These are phyloP conservation scores for Catagonus wagneri DNA, from an alignment of 2,113 vertebrate species.

Conservation along the genomic window DNA sequence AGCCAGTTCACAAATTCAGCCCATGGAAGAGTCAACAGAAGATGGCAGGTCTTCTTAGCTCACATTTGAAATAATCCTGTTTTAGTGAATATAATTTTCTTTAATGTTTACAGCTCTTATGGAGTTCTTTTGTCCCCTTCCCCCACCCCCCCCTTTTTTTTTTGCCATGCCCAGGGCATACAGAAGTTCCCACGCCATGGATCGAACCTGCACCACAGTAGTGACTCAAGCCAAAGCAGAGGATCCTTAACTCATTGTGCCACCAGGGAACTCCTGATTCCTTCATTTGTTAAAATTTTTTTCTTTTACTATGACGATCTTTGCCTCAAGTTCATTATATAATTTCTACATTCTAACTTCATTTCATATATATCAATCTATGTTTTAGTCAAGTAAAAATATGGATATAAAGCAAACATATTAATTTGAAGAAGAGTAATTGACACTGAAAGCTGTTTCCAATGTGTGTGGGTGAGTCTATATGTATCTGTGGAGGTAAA, in stretches of 20 bases:
- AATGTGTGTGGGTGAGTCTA: background rate
- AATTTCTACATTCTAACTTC: background rate
- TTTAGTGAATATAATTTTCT: background rate
- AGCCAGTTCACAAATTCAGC: background rate
- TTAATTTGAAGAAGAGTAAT: background rate
- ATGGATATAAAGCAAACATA: background rate
- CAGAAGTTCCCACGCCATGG: too few relatives aligned
- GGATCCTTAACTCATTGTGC: too few relatives aligned
- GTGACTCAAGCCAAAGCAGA: too few relatives aligned
- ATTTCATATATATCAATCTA: conserved; percentile 9
- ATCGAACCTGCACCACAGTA: too few relatives aligned
- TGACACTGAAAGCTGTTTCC: background rate
- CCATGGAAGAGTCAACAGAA: background rate
- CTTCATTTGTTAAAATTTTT: background rate
- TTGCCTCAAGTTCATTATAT: background rate
- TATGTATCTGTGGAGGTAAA: background rate
- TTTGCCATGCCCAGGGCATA: too few relatives aligned
- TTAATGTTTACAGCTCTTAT: background rate
- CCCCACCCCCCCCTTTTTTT: too few relatives aligned
- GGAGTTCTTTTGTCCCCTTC: background rate
- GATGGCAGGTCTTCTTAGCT: background rate
- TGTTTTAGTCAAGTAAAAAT: background rate
- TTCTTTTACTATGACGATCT: background rate
- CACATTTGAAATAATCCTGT: background rate
- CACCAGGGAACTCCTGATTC: too few relatives aligned